These are phyloP conservation scores for Chloroceryle amazona DNA, from an alignment of 2,797 vertebrate species.

Conservation along the genomic window DNA sequence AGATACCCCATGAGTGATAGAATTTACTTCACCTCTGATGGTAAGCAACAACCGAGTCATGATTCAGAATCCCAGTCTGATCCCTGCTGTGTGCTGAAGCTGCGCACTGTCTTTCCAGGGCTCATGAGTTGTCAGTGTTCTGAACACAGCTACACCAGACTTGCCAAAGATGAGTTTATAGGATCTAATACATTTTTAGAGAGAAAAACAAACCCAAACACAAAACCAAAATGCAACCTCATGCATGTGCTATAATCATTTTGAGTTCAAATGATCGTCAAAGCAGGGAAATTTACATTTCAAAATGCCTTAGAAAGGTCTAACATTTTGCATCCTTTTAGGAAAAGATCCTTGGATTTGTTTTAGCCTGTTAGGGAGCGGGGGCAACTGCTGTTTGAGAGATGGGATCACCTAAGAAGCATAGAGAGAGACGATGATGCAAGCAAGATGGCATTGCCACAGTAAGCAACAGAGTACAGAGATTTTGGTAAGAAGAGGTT, in stretches of 20 bases:
- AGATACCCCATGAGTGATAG: neutral
- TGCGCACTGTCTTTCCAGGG: neutral
- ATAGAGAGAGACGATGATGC: fast-evolving
- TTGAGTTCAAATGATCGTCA: neutral
- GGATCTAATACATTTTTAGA: neutral
- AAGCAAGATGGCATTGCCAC: neutral
- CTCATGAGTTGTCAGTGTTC: neutral
- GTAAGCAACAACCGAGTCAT: neutral
- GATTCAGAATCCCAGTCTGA: neutral
- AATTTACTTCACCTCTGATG: neutral
- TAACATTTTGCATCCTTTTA: neutral
- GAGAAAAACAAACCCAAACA: neutral
- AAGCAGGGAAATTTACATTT: neutral
- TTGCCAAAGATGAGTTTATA: neutral
- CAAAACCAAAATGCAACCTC: neutral
- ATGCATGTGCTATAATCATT: neutral
- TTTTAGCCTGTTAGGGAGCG: neutral
- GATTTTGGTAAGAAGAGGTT: neutral
- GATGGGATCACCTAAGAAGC: neutral
- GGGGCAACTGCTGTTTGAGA: neutral
- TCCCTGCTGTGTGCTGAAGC: neutral
- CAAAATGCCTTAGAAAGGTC: neutral
- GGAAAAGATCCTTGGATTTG: neutral
- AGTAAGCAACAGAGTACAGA: neutral
- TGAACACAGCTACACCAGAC: neutral